Base-by-base conservation (phyloP, 2,888 invertebrate genomes). In the Chrysomela aeneicollis region DNA sequence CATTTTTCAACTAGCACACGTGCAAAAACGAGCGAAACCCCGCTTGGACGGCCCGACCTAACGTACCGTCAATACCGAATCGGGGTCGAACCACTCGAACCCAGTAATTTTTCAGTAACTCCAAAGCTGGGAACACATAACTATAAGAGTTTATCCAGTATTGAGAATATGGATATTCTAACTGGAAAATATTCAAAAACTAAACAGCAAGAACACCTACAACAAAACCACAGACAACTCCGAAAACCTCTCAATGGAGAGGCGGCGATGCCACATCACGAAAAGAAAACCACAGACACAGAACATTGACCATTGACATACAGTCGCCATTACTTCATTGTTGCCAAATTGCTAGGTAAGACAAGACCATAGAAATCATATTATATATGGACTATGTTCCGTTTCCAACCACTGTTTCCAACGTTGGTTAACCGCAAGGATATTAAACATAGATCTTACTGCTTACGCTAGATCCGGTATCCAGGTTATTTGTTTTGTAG, bases 1-100 rank as follows among this genome's bases (percentile, higher is more conserved):
- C 87, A 87, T 87, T 73, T 77, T 78, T 70, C 52, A 71, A 68
- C 73, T 65, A 58, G 67, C 67, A 70, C 78, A 78, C 77, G 78
- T 78, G 77, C 73, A 73, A 66, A 68, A 63, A 67, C 63, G 67
- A 64, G 63, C 65, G 69, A 73, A 74, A 71, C 70, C 71, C 74
- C 70, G 74, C 75, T 42, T 42, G 42, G 42, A 42, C 15, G 15
- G 6, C 15, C 15, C 15, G 42, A 68, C 71, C 63, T 71, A 71
- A 72, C 73, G 73, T 74, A 74, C 71, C 70, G 73, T 69, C 12
- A 35, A 6, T 3, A 6, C 15, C 4, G 15, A 42, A 42, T 3
- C 12, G 42, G 42, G 42, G 15, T 12, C 42, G 42, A 15, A 42
- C 15, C 42, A 15, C 2, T 12, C 42, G 42, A 15, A 42, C 15